Base-by-base conservation (phyloP, 2,113 vertebrate genomes). In the Trochalopteron elliotii region DNA sequence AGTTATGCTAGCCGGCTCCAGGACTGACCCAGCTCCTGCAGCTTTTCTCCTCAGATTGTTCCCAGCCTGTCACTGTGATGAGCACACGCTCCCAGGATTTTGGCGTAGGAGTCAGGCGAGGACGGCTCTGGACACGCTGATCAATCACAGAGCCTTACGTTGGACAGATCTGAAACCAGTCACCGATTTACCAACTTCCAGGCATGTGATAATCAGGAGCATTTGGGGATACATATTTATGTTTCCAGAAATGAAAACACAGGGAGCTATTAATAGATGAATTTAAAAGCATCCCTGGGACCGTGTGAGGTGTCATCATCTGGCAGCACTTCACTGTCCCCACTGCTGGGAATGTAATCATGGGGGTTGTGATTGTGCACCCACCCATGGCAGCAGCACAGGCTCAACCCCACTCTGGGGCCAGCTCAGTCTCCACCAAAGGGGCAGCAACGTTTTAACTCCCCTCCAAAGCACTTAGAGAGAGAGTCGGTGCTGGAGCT, bases 201-300 rank as follows among this genome's bases (percentile, higher is more conserved):
- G 67, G 49, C 44, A 45, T 72, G 81, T 90, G 91, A 91, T 22
- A 6, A 79, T 60, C 69, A 64, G 84, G 74, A 94, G 81, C 91
- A 78, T 86, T 93, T 91, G 52, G 44, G 80, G 75, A 94, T 93
- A 90, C 37, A 8, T 89, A 86, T 91, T 96, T 94, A 87, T 85
- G 63, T 64, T 90, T 80, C 31, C 57, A 87, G 91, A 64, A 81
- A 87, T 27, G 39, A 90, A 94, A 94, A 89, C 77, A 50, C 5
- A 28, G 45, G 56, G 72, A 87, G 83, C 87, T 94, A 93, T 94
- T 95, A 88, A 89, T 71, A 96, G 83, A 71, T 2, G 4, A 75
- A 91, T 75, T 77, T 84, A 87, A 94, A 90, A 87, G 53, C 63
- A 86, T 86, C 85, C 35, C 76, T 35, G 71, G 65, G 75, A 50